phyloP scores from a whole-genome alignment of 2,113 vertebrate species.

The Cervus canadensis region DNA sequence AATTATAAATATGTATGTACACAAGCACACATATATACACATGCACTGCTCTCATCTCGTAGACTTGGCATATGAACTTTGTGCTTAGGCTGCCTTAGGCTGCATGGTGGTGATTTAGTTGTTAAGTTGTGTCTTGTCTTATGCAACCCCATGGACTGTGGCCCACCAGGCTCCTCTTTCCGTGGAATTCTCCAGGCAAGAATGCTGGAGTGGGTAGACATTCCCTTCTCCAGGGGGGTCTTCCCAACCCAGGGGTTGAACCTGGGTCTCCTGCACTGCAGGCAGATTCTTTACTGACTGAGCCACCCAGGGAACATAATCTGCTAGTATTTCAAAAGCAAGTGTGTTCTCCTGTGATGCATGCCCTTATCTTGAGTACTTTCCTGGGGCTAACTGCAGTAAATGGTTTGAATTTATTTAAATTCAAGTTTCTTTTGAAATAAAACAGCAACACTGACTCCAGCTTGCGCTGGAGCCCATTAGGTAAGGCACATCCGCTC shows the following conservation, averaged over 20 bases:
- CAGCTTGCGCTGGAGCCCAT: accelerated
- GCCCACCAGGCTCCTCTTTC: background rate
- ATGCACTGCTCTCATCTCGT: background rate
- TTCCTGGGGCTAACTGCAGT: background rate
- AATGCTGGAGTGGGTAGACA: background rate
- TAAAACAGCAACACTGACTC: background rate
- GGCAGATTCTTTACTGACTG: background rate
- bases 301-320: background rate
- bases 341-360: accelerated
- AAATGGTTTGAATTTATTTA: background rate
- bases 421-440: background rate
- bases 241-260: background rate
- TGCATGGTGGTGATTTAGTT: background rate
- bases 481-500: accelerated
- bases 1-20: background rate
- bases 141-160: background rate
- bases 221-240: background rate
- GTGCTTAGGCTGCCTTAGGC: background rate
- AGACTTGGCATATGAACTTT: background rate
- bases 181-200: background rate
- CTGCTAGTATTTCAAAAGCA: background rate
- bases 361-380: accelerated
- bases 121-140: background rate
- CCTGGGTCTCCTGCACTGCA: background rate
- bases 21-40: accelerated